Evolutionary conservation across 2,113 vertebrate species (phyloP), one percentile per base, ranked within the genome.

Genomic region (Petroica traversi): DNA sequence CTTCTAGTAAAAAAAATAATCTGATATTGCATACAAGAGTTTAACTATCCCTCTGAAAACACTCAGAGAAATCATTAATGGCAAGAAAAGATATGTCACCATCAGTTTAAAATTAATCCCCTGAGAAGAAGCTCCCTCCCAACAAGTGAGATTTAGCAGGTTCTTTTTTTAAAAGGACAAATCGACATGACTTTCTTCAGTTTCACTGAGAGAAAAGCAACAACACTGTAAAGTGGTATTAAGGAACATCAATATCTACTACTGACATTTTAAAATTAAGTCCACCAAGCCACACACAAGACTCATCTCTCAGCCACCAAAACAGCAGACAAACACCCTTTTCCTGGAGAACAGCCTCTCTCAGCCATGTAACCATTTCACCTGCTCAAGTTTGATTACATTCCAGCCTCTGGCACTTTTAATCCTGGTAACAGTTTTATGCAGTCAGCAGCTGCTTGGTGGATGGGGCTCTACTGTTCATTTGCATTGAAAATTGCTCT

Each of bases 381-480:
- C 95, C 97, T 96, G 93, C 58, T 94, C 80, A 84, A 81, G 88
- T 89, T 93, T 93, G 95, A 96, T 97, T 83, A 91, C 93, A 94
- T 75, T 94, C 92, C 97, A 97, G 97, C 93, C 97, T 88, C 96
- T 95, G 88, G 94, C 93, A 83, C 68, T 34, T 87, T 66, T 97
- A 95, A 97, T 96, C 89, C 91, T 76, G 87, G 94, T 83, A 88
- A 88, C 85, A 93, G 84, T 62, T 85, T 78, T 43, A 54, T 24
- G 91, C 51, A 41, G 90, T 64, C 68, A 96, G 86, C 95, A 97
- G 92, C 93, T 97, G 93, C 91, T 67, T 71, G n/a, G 14, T 41
- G 92, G 54, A 90, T 7, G 38, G 69, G 78, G 51, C n/a, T 83
- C 67, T 41, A 61, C 3, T 76, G 66, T 61, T 97, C 93, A 77